Percentiles rank a stretch among this genome's conserved stretches.
Conservation (phyloP, 2,797 vertebrate genomes). For the Malurus leucopterus region DNA sequence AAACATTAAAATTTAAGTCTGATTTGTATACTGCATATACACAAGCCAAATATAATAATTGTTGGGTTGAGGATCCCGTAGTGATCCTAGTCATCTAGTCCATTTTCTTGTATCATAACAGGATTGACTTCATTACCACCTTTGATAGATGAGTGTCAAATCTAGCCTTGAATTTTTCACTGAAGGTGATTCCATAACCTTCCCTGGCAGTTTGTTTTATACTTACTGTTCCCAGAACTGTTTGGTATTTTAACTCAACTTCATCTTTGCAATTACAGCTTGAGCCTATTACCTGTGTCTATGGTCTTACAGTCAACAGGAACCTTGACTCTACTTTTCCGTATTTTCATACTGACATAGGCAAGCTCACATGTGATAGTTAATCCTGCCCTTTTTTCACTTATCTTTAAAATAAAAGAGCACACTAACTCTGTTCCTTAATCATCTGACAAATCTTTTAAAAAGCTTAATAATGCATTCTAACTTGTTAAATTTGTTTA, state of each 20-base stretch:
- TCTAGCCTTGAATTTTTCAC: slow-evolving; percentile 19
- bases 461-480: neutral
- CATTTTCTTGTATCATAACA: neutral
- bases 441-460: neutral
- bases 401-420: neutral
- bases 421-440: neutral
- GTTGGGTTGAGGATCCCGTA: neutral
- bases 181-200: slow-evolving; percentile 15
- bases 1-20: slow-evolving; percentile 18
- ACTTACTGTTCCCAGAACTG: neutral
- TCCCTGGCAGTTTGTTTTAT: neutral
- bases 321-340: neutral
- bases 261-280: neutral
- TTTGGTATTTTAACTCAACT: neutral
- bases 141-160: slow-evolving; percentile 30
- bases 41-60: neutral
- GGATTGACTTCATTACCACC: slow-evolving; percentile 15
- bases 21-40: neutral
- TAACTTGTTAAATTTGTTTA: neutral
- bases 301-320: neutral
- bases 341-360: neutral
- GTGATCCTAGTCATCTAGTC: neutral
- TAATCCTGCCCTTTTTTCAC: neutral
- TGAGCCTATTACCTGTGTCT: neutral
- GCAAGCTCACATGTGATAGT: neutral